Conservation (phyloP, 1,140 invertebrate genomes). For the Apis dorsata region DNA sequence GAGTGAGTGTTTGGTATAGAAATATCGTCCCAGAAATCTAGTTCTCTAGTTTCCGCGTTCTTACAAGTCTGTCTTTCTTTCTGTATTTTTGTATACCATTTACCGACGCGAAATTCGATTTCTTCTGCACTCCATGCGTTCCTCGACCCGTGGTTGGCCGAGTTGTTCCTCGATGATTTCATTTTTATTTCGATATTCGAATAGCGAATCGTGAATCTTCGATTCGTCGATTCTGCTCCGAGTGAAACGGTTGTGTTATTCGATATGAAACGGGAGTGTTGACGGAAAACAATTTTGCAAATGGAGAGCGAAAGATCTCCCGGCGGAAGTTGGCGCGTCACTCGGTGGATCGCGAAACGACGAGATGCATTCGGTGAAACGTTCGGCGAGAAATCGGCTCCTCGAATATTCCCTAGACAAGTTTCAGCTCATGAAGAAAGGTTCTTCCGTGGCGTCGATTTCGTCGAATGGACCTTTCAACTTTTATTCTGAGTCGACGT, state of each 20-base stretch:
- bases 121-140: not conserved
- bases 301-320: slow-evolving; percentile 12
- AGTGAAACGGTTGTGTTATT: not conserved
- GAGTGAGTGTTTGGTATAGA: too few relatives aligned
- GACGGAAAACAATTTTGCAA: slow-evolving; percentile 21
- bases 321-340: not conserved
- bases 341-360: not conserved
- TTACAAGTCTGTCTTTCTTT: not conserved
- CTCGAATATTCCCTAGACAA: not conserved
- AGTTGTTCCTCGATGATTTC: not conserved
- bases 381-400: not conserved
- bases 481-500: too few relatives aligned
- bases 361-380: not conserved
- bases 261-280: not conserved
- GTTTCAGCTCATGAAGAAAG: not conserved
- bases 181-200: not conserved
- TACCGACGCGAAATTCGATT: not conserved
- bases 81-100: too few relatives aligned
- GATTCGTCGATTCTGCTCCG: not conserved
- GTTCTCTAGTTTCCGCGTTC: not conserved
- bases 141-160: not conserved
- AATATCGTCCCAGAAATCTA: too few relatives aligned
- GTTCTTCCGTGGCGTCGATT: not conserved
- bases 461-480: slow-evolving; percentile 2
- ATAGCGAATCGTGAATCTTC: too few relatives aligned